These are phyloP conservation scores for Palythoa grandis DNA, from an alignment of 92 coral and sea anemone species.

Conservation along the genomic window DNA sequence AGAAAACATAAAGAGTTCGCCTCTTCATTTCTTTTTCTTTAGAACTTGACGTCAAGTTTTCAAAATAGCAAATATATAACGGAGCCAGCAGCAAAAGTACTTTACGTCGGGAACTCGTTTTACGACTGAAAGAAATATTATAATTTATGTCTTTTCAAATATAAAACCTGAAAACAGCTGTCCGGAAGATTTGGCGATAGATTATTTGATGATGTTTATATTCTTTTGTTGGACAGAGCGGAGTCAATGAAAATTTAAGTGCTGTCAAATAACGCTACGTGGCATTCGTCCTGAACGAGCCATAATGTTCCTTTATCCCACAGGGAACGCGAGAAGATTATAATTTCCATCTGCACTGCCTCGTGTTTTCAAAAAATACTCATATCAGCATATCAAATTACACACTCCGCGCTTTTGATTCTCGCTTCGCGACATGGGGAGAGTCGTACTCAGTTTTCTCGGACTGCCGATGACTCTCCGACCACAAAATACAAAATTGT, in stretches of 20 bases:
- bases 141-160: background rate
- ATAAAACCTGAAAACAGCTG: constrained; percentile 18
- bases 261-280: constrained; percentile 5
- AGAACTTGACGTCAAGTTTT: background rate
- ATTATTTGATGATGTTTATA: background rate
- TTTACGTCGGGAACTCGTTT: background rate
- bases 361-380: background rate
- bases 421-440: background rate
- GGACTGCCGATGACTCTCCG: no score
- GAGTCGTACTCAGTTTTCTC: constrained; percentile 14
- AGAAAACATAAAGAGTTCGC: background rate
- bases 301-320: constrained; percentile 27
- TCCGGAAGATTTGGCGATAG: background rate
- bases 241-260: constrained; percentile 23
- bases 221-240: constrained; percentile 13
- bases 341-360: background rate
- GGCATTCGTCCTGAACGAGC: constrained; percentile 13
- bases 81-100: background rate
- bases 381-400: background rate
- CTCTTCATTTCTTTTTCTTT: background rate
- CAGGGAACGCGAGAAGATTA: constrained; percentile 21
- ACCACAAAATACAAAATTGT: no score
- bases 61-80: background rate
- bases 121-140: background rate
- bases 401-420: background rate